A percentile compares a stretch with the other conserved stretches of the same genome.
These are phyloP conservation scores for Picus viridis DNA, from an alignment of 2,797 vertebrate genomes.

Conservation along the genomic window DNA sequence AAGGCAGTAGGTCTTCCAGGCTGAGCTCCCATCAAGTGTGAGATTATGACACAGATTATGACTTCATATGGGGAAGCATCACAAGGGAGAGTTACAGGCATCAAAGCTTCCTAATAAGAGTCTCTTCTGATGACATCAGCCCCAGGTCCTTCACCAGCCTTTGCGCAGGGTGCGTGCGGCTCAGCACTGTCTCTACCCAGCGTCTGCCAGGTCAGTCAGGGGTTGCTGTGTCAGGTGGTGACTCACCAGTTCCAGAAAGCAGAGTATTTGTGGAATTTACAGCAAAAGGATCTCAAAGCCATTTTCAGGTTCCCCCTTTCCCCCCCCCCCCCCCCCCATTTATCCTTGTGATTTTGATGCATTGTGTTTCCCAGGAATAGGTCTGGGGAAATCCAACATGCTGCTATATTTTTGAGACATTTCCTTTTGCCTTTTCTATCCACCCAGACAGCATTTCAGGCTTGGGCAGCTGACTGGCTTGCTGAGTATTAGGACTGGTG, in stretches of 20 bases:
- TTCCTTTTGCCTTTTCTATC: background rate
- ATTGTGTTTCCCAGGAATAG: background rate
- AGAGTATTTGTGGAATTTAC: background rate
- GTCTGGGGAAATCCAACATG: background rate
- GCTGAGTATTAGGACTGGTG: background rate
- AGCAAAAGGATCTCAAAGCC: background rate
- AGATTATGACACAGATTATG: background rate
- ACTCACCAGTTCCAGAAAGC: background rate
- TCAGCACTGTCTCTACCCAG: background rate
- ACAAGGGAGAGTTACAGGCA: background rate
- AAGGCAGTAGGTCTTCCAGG: background rate
- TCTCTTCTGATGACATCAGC: background rate
- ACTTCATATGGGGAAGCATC: background rate
- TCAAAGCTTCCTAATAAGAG: background rate
- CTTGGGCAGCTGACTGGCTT: background rate
- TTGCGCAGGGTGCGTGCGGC: rapidly evolving
- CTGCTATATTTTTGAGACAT: background rate
- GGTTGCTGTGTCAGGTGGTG: background rate
- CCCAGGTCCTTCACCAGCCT: background rate
- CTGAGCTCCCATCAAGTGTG: background rate
- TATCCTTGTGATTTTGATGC: background rate
- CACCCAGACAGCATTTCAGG: background rate
- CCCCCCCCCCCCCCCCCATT: rapidly evolving
- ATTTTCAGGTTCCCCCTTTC: background rate
- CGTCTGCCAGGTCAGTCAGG: background rate